A percentile compares a stretch with the other conserved stretches of the same genome.
Conservation (phyloP, 2,888 invertebrate species). For the Psylliodes chrysocephalus region DNA sequence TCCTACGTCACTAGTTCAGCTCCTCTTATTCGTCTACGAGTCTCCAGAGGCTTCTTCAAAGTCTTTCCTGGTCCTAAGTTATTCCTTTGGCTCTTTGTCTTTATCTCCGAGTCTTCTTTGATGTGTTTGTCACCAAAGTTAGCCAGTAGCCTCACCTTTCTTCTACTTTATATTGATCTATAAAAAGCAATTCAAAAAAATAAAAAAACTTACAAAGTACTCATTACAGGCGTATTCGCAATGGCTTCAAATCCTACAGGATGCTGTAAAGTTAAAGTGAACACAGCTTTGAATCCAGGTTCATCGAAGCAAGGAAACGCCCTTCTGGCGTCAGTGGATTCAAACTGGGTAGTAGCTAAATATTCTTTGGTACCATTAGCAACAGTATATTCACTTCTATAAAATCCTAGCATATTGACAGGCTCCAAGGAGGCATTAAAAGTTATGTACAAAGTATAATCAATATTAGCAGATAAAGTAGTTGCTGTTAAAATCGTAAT, state of each 20-base stretch:
- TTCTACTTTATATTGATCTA: no score
- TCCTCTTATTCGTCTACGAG: no score
- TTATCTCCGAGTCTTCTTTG: no score
- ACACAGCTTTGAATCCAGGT: constrained; percentile 47
- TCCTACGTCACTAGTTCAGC: no score
- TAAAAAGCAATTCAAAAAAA: no score
- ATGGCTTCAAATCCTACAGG: constrained; percentile 37
- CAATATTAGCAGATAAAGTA: constrained; percentile 16
- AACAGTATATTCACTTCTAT: constrained; percentile 44
- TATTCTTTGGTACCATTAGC: constrained; percentile 35
- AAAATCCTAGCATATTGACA: constrained; percentile 52
- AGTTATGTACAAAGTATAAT: constrained; percentile 34
- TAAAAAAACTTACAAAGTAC: background rate
- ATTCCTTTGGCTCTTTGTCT: no score
- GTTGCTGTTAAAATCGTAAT: constrained; percentile 31
- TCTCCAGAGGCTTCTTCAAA: no score
- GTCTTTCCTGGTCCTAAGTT: no score
- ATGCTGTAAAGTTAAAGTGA: constrained; percentile 39
- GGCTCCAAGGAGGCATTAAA: constrained; percentile 53
- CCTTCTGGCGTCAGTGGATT: constrained; percentile 44
- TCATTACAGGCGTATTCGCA: constrained; percentile 35
- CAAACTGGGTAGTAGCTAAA: constrained; percentile 49
- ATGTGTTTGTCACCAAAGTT: no score
- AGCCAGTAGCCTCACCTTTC: no score
- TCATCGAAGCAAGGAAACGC: constrained; percentile 52